Evolutionary conservation across 2,113 vertebrate genomes (phyloP), one percentile per base, ranked within the genome.

Genomic region (Aix galericulata): DNA sequence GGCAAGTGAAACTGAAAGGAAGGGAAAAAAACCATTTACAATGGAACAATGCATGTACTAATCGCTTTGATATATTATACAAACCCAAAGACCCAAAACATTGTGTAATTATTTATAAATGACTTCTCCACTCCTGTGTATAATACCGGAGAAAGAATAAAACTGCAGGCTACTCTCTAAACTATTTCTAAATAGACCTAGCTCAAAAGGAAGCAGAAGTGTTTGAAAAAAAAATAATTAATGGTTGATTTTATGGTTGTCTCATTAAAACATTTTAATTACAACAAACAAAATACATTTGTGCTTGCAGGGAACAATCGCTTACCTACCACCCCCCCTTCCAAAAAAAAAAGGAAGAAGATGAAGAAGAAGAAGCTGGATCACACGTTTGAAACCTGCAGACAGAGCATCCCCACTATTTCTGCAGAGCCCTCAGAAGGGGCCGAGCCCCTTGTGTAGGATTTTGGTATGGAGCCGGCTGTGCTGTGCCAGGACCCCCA

Each of bases 101-200:
- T 99, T 99, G 98, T 99, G 99, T 99, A 99, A 99, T 99, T 99
- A 99, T 99, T 99, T 99, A 99, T 99, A 99, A 99, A 99, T 99
- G 99, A 99, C 98, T 98, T 98, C 97, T 99, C 98, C 98, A 98
- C 98, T 98, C 97, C 97, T 98, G 97, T 96, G 97, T 98, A 98
- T 99, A 98, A 99, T 98, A 97, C 98, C 96, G 86, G 95, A 96
- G 97, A 98, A 98, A 99, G 99, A 99, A 99, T 99, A 98, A 99
- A 99, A 98, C 99, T 98, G 98, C 99, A 99, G 99, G 99, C 98
- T 98, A 98, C 99, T 99, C 98, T 98, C 98, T 98, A 98, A 98
- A 99, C 98, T 99, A 98, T 99, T 98, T 98, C 98, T 98, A 98
- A 99, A 98, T 98, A 98, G 98, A 98, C 97, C 97, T 98, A 88